Percentiles rank a stretch among this genome's conserved stretches.
These are phyloP conservation scores for Porites lutea DNA, from an alignment of 64 coral and sea anemone genomes.

Conservation along the genomic window DNA sequence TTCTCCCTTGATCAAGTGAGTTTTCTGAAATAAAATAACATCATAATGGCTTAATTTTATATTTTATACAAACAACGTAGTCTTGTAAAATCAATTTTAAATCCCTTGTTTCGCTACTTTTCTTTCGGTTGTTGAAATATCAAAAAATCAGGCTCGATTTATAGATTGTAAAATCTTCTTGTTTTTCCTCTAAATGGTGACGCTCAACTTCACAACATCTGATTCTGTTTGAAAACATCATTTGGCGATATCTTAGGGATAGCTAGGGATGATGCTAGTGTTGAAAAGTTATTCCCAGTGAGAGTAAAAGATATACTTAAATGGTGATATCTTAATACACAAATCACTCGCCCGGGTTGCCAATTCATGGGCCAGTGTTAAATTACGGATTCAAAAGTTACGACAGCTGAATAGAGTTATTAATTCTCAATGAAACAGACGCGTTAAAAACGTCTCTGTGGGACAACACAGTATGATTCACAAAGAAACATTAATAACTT, in stretches of 20 bases:
- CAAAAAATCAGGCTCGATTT: background rate
- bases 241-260: slow-evolving; percentile 10
- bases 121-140: background rate
- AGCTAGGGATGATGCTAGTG: background rate
- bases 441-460: slow-evolving; percentile 33
- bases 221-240: background rate
- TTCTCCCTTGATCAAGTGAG: too few species aligned
- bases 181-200: background rate
- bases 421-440: slow-evolving; percentile 38
- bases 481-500: slow-evolving; percentile 31
- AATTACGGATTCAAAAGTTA: slow-evolving; percentile 24
- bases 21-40: too few species aligned
- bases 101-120: too few species aligned
- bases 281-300: background rate
- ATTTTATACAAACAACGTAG: too few species aligned
- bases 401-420: slow-evolving; percentile 39
- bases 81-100: too few species aligned
- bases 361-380: background rate
- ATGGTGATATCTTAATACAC: slow-evolving; percentile 39
- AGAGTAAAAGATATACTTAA: background rate
- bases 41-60: too few species aligned
- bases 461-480: slow-evolving; percentile 38
- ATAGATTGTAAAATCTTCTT: background rate
- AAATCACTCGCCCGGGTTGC: slow-evolving; percentile 19
- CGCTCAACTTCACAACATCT: background rate